phyloP scores from a whole-genome alignment of 2,888 invertebrate genomes.

The Nemotelus pantherinus region DNA sequence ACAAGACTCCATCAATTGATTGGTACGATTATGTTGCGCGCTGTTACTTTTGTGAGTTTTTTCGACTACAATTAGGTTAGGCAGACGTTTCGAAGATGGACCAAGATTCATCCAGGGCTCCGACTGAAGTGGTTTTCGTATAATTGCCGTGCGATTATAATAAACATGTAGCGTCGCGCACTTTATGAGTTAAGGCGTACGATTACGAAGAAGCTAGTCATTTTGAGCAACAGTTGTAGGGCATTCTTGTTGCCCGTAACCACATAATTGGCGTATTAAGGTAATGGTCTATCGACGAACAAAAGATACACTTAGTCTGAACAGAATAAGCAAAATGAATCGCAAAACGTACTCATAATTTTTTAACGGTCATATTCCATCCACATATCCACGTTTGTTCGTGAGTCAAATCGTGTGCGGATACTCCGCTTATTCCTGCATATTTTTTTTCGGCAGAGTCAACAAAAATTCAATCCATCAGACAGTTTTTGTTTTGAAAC shows the following conservation, averaged over 20 bases:
- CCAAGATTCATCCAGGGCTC: neutral
- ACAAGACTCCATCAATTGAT: constrained; percentile 35
- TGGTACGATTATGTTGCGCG: constrained; percentile 11
- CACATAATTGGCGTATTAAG: constrained; percentile 33
- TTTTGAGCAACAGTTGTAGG: constrained; percentile 2
- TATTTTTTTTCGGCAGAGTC: no score
- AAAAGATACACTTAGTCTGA: neutral
- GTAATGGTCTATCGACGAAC: constrained; percentile 10
- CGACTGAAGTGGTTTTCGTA: constrained; percentile 21
- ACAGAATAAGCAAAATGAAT: neutral
- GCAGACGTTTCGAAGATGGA: neutral
- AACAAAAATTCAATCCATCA: no score
- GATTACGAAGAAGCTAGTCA: constrained; percentile 20
- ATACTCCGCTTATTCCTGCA: no score
- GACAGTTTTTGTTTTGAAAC: no score
- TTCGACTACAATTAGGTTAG: constrained; percentile 27
- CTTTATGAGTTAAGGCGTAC: constrained; percentile 24
- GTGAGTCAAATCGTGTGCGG: no score
- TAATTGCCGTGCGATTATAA: constrained; percentile 43
- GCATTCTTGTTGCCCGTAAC: neutral
- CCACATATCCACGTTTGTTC: no score
- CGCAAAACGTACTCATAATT: no score
- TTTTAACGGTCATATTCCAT: no score
- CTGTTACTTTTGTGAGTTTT: neutral
- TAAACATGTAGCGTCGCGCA: constrained; percentile 35